These are phyloP conservation scores for Amniataba percoides DNA, from an alignment of 2,797 vertebrate genomes.

Conservation along the genomic window DNA sequence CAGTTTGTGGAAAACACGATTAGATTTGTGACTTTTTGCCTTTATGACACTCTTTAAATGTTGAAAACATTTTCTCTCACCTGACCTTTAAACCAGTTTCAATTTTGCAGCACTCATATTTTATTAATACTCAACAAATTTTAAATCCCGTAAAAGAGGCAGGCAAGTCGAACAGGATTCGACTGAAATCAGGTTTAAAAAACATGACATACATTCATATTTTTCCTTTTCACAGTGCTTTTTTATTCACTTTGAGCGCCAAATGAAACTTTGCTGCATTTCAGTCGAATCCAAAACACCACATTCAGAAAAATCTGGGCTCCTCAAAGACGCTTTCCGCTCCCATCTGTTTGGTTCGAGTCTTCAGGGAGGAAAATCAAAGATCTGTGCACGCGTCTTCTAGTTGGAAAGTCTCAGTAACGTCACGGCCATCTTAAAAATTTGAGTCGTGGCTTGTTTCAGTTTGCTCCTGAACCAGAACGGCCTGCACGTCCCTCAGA, in stretches of 20 bases:
- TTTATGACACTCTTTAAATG: no score
- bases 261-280: neutral
- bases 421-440: constrained; percentile 9
- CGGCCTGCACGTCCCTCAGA: constrained; percentile 19
- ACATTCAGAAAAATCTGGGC: neutral
- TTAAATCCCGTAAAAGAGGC: no score
- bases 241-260: neutral
- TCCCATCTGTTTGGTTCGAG: neutral
- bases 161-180: no score
- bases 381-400: neutral
- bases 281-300: neutral
- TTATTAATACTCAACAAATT: no score
- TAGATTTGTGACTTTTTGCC: no score
- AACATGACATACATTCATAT: no score
- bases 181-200: no score
- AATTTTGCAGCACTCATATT: no score
- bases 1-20: no score
- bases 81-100: no score
- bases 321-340: neutral
- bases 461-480: constrained; percentile 2
- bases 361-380: neutral
- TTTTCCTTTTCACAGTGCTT: no score
- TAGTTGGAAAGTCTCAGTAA: neutral
- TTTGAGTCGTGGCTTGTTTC: constrained; percentile 4
- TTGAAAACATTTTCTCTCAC: no score